Conservation (phyloP, 2,113 vertebrate species). For the Glareola pratincola region DNA sequence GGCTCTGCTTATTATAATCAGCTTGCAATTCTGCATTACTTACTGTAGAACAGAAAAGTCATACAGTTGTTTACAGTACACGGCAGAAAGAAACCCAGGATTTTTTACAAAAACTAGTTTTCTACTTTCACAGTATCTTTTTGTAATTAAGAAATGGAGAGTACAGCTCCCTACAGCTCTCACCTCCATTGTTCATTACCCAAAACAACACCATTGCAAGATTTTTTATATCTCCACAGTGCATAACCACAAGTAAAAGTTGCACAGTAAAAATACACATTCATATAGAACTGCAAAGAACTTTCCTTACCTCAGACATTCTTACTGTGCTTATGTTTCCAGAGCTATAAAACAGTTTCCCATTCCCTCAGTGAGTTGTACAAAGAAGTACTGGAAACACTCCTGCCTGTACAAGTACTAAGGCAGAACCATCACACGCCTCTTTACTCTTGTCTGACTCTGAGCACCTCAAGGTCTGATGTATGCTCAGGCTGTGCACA, state of each 20-base stretch:
- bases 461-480: constrained; percentile 87
- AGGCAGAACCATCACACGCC: constrained; percentile 83
- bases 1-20: constrained; percentile 30
- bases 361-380: constrained; percentile 85
- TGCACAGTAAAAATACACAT: constrained; percentile 56
- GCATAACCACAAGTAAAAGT: constrained; percentile 50
- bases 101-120: constrained; percentile 15
- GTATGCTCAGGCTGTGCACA: constrained; percentile 82
- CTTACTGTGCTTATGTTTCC: constrained; percentile 81
- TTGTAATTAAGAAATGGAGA: background rate
- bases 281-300: constrained; percentile 48
- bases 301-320: constrained; percentile 94
- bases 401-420: constrained; percentile 84
- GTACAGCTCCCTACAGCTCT: background rate
- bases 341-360: constrained; percentile 80
- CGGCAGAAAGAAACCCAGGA: background rate
- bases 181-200: constrained; percentile 53
- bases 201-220: constrained; percentile 32
- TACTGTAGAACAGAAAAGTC: constrained; percentile 27
- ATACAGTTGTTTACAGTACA: constrained; percentile 31
- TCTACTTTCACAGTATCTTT: background rate
- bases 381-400: constrained; percentile 82
- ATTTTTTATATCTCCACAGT: constrained; percentile 24
- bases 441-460: constrained; percentile 79
- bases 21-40: constrained; percentile 47